Conservation (phyloP, 2,797 vertebrate genomes). For the Typhlichthys subterraneus region DNA sequence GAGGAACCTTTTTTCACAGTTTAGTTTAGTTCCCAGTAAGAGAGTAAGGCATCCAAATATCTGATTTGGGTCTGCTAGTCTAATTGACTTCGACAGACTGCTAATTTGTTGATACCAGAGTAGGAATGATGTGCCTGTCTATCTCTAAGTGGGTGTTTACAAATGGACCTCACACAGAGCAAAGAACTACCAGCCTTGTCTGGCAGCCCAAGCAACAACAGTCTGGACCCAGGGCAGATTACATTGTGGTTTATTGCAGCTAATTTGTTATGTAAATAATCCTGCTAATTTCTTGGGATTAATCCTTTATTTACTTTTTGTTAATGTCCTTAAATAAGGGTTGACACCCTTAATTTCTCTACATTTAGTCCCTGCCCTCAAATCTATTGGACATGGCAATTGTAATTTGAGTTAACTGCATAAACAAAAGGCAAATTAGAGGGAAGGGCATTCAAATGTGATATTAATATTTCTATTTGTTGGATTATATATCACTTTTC, state of each 20-base stretch:
- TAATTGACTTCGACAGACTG: slow-evolving; percentile 91
- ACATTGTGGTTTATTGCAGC: slow-evolving; percentile 89
- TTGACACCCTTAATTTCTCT: slow-evolving; percentile 50
- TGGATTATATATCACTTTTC: too few relatives aligned
- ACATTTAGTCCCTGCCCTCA: slow-evolving; percentile 43
- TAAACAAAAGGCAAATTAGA: slow-evolving; percentile 59
- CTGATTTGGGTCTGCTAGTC: slow-evolving; percentile 72
- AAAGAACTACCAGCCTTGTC: slow-evolving; percentile 84
- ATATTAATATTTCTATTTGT: too few relatives aligned
- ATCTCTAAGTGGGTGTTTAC: slow-evolving; percentile 93
- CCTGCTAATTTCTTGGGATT: slow-evolving; percentile 84
- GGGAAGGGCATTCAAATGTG: slow-evolving; percentile 34
- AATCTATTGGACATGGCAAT: slow-evolving; percentile 55
- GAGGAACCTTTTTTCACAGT: slow-evolving; percentile 10
- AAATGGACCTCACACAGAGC: slow-evolving; percentile 96
- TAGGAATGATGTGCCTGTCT: slow-evolving; percentile 90
- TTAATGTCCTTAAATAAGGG: slow-evolving; percentile 74
- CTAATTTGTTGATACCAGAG: slow-evolving; percentile 91
- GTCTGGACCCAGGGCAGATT: slow-evolving; percentile 83
- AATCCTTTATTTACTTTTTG: slow-evolving; percentile 85
- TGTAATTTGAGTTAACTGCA: slow-evolving; percentile 47
- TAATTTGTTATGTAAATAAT: slow-evolving; percentile 91
- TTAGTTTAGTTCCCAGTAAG: slow-evolving; percentile 14
- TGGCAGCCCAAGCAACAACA: slow-evolving; percentile 74
- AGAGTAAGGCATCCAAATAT: slow-evolving; percentile 67